phyloP scores from a whole-genome alignment of 2,113 vertebrate genomes.

The Coreoperca whiteheadi region DNA sequence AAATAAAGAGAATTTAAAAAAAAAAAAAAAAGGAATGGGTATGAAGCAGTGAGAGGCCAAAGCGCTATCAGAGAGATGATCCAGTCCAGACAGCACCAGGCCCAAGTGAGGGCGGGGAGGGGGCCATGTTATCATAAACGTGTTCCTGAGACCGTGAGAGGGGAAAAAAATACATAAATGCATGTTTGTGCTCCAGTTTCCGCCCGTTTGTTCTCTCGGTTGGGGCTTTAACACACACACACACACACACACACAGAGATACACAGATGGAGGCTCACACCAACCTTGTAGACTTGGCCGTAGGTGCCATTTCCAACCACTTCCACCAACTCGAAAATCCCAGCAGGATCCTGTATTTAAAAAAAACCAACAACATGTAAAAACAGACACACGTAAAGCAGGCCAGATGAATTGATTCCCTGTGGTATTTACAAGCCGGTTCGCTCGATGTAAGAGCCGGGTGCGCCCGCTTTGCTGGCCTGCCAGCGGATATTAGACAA shows the following conservation, averaged over 20 bases:
- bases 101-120: conserved; percentile 30
- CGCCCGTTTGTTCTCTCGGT: conserved; percentile 44
- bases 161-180: conserved; percentile 45
- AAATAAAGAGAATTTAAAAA: too few species aligned
- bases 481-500: conserved; percentile 76
- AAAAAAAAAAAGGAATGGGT: conserved; percentile 33
- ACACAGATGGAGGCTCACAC: conserved; percentile 79
- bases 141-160: conserved; percentile 37
- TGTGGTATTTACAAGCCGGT: conserved; percentile 30
- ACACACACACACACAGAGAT: conserved; percentile 84
- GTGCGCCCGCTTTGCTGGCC: conserved; percentile 67
- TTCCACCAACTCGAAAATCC: conserved; percentile 92
- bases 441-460: conserved; percentile 53
- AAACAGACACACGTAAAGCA: background rate
- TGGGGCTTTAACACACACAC: conserved; percentile 33
- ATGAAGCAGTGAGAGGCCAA: conserved; percentile 33
- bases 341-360: conserved; percentile 88
- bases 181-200: conserved; percentile 68
- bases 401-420: background rate
- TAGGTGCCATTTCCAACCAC: conserved; percentile 94
- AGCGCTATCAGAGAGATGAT: conserved; percentile 59
- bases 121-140: conserved; percentile 24
- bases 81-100: conserved; percentile 47
- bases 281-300: conserved; percentile 94
- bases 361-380: background rate